Evolutionary conservation across 2,113 vertebrate genomes (phyloP).

Genomic region (Tylochromis polylepis): DNA sequence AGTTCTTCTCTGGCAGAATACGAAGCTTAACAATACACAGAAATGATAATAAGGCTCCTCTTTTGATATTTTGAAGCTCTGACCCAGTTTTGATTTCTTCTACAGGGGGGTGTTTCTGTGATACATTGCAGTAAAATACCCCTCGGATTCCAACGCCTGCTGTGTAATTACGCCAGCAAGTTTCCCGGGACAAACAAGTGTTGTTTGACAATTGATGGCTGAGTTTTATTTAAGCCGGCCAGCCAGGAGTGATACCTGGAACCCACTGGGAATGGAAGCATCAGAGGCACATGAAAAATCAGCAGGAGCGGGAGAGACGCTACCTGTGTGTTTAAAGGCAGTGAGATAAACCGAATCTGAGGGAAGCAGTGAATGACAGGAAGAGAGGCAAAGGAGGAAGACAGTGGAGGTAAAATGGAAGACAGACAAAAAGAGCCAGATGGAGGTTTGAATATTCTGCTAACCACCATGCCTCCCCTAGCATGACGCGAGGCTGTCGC

Average conservation of each 20-base stretch:
- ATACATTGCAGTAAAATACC: slow-evolving; percentile 8
- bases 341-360: not conserved
- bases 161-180: slow-evolving; percentile 26
- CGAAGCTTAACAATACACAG: slow-evolving; percentile 47
- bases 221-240: not conserved
- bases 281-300: not conserved
- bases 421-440: not conserved
- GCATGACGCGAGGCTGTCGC: not conserved
- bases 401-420: slow-evolving; percentile 2
- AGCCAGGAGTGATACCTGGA: not conserved
- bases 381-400: not conserved
- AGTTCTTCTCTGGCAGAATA: slow-evolving; percentile 45
- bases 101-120: slow-evolving; percentile 21
- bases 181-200: slow-evolving; percentile 3
- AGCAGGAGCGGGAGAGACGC: not conserved
- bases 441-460: slow-evolving; percentile 12
- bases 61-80: slow-evolving; percentile 63
- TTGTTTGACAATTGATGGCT: slow-evolving; percentile 1
- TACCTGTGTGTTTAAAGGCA: not conserved
- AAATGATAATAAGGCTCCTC: slow-evolving; percentile 56
- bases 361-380: not conserved
- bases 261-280: not conserved
- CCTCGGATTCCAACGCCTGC: not conserved
- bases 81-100: slow-evolving; percentile 68
- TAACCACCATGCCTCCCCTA: not conserved